Conservation (phyloP, 2,113 vertebrate genomes). For the Dipodomys merriami region DNA sequence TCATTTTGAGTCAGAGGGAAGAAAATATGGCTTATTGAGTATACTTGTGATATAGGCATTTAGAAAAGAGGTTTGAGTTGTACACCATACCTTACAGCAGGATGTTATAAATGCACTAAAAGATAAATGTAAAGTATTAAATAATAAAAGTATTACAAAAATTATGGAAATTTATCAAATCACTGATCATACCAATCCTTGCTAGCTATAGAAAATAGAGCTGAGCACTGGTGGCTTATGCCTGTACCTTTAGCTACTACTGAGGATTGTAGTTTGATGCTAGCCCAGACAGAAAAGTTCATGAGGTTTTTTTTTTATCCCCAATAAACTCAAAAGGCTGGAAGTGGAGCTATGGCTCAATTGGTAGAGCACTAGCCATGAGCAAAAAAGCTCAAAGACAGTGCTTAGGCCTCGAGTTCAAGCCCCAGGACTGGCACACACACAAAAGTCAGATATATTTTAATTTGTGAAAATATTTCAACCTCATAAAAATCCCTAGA, state of each 20-base stretch:
- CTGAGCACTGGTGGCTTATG: too few species aligned
- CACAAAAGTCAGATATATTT: background rate
- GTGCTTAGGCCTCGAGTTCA: too few species aligned
- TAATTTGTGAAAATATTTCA: background rate
- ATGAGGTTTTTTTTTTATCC: too few species aligned
- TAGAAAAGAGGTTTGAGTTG: background rate
- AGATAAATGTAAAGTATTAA: slow-evolving; percentile 30
- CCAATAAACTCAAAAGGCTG: too few species aligned
- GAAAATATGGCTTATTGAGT: background rate
- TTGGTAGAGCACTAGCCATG: too few species aligned
- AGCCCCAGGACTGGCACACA: too few species aligned
- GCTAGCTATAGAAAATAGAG: too few species aligned
- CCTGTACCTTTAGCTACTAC: too few species aligned
- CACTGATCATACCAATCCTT: background rate
- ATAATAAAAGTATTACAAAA: background rate
- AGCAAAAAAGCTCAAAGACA: too few species aligned
- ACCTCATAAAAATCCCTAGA: background rate
- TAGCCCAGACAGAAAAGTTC: too few species aligned
- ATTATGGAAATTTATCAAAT: background rate
- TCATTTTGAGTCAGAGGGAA: background rate
- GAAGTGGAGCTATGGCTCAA: too few species aligned
- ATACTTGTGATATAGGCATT: background rate
- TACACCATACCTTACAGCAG: background rate
- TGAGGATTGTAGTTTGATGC: too few species aligned
- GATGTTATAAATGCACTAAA: background rate